Base-by-base conservation (phyloP, 2,113 vertebrate genomes). In the Microcebus tavaratra region DNA sequence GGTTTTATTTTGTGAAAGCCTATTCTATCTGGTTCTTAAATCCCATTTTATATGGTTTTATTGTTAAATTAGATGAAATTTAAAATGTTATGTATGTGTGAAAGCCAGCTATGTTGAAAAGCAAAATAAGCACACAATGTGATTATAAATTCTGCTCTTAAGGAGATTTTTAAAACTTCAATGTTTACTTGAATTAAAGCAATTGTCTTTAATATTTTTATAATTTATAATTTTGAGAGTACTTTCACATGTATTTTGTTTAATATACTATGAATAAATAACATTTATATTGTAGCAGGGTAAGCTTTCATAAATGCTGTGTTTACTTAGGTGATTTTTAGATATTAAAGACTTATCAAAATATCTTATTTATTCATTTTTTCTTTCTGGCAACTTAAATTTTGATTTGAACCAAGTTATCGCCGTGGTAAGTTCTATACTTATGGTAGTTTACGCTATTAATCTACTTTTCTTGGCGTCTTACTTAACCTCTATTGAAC, bases 21-120 rank as follows among this genome's bases (percentile, higher is more conserved):
- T 45, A 0, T 53, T 86, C 45, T 57, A 65, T 89, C 25, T 84
- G 72, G 23, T 72, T 84, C 23, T 88, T 34, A 55, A 73, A 81
- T 96, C 91, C 25, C 73, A 0, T 93, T 83, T 96, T 96, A n/a
- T 29, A 3, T 84, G 57, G 50, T 15, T 89, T 82, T 86, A 17
- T 36, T 90, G 27, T 65, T 93, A 95, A 91, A 75, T 91, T 83
- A 90, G 53, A 72, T 92, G 27, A 88, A 82, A 92, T 96, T 96
- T 82, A 79, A 95, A 93, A 79, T 94, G 25, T 83, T 96, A 48
- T 0, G 7, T 48, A 65, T 86, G 92, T 90, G 34, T 96, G 95
- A 95, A 95, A 96, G 20, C 29, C 31, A 90, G 10, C 63, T 68
- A 8, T 96, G 29, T 42, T 61, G 63, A 75, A 88, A 87, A 96